These are phyloP conservation scores for Pluvialis apricaria DNA, from an alignment of 2,113 vertebrate species.

Conservation along the genomic window DNA sequence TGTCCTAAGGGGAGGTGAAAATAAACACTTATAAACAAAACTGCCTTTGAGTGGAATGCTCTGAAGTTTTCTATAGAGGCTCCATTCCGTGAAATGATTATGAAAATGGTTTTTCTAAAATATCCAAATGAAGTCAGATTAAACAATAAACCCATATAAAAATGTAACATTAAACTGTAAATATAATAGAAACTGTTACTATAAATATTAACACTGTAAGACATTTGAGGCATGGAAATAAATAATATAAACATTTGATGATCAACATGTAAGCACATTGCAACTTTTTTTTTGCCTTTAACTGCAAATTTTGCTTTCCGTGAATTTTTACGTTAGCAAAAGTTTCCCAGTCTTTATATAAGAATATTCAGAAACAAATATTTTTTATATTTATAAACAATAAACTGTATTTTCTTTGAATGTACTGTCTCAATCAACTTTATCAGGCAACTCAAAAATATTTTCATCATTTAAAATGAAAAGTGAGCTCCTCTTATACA, in stretches of 20 bases:
- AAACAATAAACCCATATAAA: background rate
- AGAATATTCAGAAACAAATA: background rate
- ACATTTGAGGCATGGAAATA: background rate
- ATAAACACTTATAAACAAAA: slow-evolving; percentile 19
- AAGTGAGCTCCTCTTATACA: background rate
- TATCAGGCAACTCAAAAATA: background rate
- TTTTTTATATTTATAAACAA: background rate
- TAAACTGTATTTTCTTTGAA: background rate
- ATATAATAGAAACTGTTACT: background rate
- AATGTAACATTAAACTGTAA: background rate
- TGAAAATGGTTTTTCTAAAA: background rate
- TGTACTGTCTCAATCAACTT: background rate
- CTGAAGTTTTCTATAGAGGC: background rate
- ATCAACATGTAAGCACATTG: background rate
- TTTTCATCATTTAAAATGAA: background rate
- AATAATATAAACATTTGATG: background rate
- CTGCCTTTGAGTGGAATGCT: background rate
- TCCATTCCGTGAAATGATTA: background rate
- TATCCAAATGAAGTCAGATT: background rate
- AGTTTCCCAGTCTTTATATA: background rate
- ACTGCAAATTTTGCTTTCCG: background rate
- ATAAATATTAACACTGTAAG: background rate
- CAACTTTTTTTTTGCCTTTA: background rate
- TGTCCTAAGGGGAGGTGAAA: background rate
- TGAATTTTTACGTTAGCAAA: background rate